Base-by-base conservation (phyloP, 2,797 vertebrate species). In the Chaetophractus vellerosus region DNA sequence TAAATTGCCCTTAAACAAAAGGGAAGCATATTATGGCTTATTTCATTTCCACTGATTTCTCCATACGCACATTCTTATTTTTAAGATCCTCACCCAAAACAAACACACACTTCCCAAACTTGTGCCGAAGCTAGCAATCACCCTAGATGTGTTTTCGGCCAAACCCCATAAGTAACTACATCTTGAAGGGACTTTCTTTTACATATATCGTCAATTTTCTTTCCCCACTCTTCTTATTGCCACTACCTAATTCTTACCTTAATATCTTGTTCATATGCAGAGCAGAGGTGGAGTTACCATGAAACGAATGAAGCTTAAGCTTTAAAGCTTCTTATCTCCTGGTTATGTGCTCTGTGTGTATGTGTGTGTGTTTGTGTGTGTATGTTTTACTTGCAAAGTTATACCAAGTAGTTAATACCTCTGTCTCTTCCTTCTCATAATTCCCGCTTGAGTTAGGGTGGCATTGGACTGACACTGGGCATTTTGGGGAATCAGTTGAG, bases 61-160 rank as follows among this genome's bases (percentile, higher is more conserved):
- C 5, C 26, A 9, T 18, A 3, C 21, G 68, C 41, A 45, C 59
- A 10, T 28, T 59, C 24, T 26, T 52, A 21, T 15, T 45, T 74
- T 48, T 59, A 48, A 64, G 68, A 81, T 57, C 31, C 33, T 45
- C 9, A 31, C 41, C 57, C 57, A 26, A 4, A 18, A 33, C 1
- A 9, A 16, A 24, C 21, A 21, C 8, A 21, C 33, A 6, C 33
- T 14, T 3, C 23, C 21, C 8, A 19, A 12, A 5, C 24, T 31
- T 66, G 75, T 38, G 26, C 50, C 10, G 9, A 1, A 59, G 24
- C 2, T 15, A 9, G 19, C 11, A n/a, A 6, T 14, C 1, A 2
- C 1, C 4, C 68, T 24, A 0, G 3, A 18, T 5, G 33, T 9
- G 45, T 3, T 26, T 0, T 19, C 28, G 55, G 23, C 33, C 36